phyloP scores from a whole-genome alignment of 2,113 vertebrate species.

The Amblyopsis rosae region DNA sequence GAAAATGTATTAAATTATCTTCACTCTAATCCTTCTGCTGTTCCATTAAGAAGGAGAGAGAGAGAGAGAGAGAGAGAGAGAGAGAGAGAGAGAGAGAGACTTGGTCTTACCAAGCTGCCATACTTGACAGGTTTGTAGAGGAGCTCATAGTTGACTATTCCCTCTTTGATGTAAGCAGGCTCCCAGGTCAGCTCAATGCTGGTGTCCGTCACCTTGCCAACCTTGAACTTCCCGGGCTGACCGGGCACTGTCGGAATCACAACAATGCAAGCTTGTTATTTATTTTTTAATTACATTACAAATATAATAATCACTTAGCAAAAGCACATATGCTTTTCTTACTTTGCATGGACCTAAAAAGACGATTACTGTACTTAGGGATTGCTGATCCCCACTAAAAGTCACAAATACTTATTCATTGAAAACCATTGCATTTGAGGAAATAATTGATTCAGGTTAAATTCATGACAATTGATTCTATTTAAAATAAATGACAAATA shows the following conservation, averaged over 20 bases:
- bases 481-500: background rate
- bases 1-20: no score
- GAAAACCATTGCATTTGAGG: no score
- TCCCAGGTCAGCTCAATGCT: slow-evolving; percentile 91
- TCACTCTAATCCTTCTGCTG: no score
- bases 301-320: background rate
- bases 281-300: background rate
- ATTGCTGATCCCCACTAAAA: no score
- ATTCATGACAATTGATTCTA: no score
- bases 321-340: background rate
- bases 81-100: slow-evolving; percentile 15
- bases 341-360: no score
- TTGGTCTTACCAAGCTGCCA: slow-evolving; percentile 81
- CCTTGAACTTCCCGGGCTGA: slow-evolving; percentile 93
- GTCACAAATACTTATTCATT: no score
- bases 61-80: background rate
- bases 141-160: slow-evolving; percentile 92
- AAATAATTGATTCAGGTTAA: no score
- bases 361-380: no score
- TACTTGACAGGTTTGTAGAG: slow-evolving; percentile 88
- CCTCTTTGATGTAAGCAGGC: slow-evolving; percentile 87
- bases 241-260: slow-evolving; percentile 83
- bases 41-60: background rate
- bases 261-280: background rate
- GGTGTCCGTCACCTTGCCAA: slow-evolving; percentile 89